Base-by-base conservation (phyloP, 2,113 vertebrate genomes). In the Caracal caracal region DNA sequence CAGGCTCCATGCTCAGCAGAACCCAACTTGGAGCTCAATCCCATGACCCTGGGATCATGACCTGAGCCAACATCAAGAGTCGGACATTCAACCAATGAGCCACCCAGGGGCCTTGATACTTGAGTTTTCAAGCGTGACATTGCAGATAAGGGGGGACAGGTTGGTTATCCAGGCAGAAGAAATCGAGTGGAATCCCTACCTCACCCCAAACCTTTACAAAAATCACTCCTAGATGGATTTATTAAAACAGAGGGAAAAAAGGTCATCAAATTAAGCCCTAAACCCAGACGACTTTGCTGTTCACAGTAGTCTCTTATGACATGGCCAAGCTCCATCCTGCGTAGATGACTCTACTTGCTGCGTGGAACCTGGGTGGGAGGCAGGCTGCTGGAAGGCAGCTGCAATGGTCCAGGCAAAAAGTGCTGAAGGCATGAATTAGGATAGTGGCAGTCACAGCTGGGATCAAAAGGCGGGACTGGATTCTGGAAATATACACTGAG, bases 301-400 rank as follows among this genome's bases (percentile, higher is more conserved):
- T 43, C 53, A 3, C 4, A 28, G 26, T 65, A n/a, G 20, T 71
- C 59, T 24, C 6, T 65, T 9, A 5, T n/a, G 10, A 20, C 28
- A 22, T 2, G 1, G 7, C 35, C 12, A 6, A 17, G 30, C 30
- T 33, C n/a, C 49, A 47, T 20, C 68, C 24, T 33, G 7, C 35
- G 11, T 0, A 17, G 43, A 30, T 37, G 1, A 81, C 53, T 13
- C n/a, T 8, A n/a, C 22, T 3, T 24, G 40, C 59, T 51, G 13
- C 7, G 24, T 24, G 33, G 76, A 76, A n/a, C 47, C 6, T 28
- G 68, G 24, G 15, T 26, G 4, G 24, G 13, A 66, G 8, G 84
- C n/a, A 24, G 53, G 56, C 10, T 30, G 0, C 4, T 30, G 17
- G 76, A 5, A 56, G 13, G 0, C 70, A 6, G 15, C 22, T 0